Base-by-base conservation (phyloP, 2,113 vertebrate species). In the Setophaga kirtlandii region DNA sequence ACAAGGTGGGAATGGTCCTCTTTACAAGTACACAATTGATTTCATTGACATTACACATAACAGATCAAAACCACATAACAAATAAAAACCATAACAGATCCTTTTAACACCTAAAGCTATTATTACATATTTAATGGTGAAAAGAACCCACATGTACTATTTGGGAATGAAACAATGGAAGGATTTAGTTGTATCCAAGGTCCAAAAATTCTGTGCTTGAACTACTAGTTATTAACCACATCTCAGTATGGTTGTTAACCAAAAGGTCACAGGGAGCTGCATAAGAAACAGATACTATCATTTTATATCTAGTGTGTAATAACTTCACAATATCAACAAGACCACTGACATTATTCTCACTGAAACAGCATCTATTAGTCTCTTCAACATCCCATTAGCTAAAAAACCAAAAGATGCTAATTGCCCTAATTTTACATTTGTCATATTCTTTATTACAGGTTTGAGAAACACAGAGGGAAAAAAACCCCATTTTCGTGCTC, bases 221-320 rank as follows among this genome's bases (percentile, higher is more conserved):
- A 73, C 69, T 58, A 49, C 24, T 19, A 37, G 22, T 2, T 59
- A 52, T 25, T 55, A 74, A 41, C 33, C 52, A 41, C 44, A 69
- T 24, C n/a, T 68, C 49, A 41, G 27, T 23, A 75, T 0, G 2
- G 31, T 7, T 75, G 18, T 42, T 68, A 82, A 70, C 23, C 30
- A 55, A 59, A 79, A 71, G 0, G 0, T 31, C 52, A 78, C 0
- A 1, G 10, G 42, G 39, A 95, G 20, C 15, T 55, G 52, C 39
- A 76, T 15, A 68, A 53, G 56, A 74, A 65, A 56, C 1, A 4
- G 39, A 68, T 37, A 27, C 30, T 44, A 46, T 33, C 1, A 2
- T 47, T 88, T 79, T 47, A 33, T 46, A 56, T 35, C 21, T n/a
- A 44, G 11, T 8, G 15, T 47, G 12, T 11, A 76, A 83, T 5